Base-by-base conservation (phyloP, 1,140 invertebrate genomes). In the Linepithema humile region DNA sequence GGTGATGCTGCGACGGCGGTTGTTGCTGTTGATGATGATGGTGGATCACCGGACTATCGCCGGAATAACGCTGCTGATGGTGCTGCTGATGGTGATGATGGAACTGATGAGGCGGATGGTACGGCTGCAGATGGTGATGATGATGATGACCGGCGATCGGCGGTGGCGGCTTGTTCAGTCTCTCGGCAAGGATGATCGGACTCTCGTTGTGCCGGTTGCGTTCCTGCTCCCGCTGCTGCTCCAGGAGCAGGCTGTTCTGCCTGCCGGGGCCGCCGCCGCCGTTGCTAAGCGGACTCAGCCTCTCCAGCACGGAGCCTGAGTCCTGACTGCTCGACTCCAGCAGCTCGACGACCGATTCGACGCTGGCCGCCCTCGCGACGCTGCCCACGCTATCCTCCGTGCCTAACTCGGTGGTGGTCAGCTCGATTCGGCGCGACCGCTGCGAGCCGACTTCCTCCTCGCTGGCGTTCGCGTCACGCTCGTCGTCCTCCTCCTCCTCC, bases 171-270 rank as follows among this genome's bases (percentile, higher is more conserved):
- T 94, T 94, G 85, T 94, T 94, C 78, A 95, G 87, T 69, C 93
- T 93, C 74, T 94, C 93, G 65, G 93, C 92, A 85, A 94, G 88
- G 80, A 94, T 94, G 45, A 94, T 90, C 64, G 93, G 93, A 69
- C 94, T 94, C 85, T 94, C 94, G 92, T 94, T 94, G 91, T 94
- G 92, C 86, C 92, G 92, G 77, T 86, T 92, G 17, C 93, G 92
- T 38, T 94, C 93, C 92, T 94, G 93, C 87, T 94, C 93, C 88
- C 93, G 91, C 84, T 93, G 91, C 69, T 93, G 91, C 67, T 92
- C 89, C 70, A 91, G 91, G 85, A 92, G 92, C 91, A 93, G 91
- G 91, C 82, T 90, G 82, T 86, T 93, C 89, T 93, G 90, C 87
- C 88, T 89, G 72, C 85, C 87, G 74, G 80, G 67, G 83, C 86